Percentiles rank a stretch among this genome's conserved stretches.
phyloP scores from a whole-genome alignment of 1,140 invertebrate species.

The Drosophila gunungcola region DNA sequence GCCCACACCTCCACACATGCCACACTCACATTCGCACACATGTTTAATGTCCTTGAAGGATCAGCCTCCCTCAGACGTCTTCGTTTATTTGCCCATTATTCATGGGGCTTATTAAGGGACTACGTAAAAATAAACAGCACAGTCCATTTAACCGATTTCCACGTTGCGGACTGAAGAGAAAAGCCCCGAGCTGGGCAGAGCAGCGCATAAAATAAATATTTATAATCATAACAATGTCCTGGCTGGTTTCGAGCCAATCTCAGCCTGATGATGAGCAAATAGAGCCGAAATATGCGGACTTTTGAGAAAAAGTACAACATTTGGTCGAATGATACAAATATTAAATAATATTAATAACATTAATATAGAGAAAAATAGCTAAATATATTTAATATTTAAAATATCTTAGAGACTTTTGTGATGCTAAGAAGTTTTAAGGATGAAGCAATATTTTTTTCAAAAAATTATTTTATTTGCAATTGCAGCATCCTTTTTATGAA shows the following conservation, averaged over 20 bases:
- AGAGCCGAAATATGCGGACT: slow-evolving; percentile 2
- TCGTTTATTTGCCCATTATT: slow-evolving; percentile 64
- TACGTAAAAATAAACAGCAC: slow-evolving; percentile 69
- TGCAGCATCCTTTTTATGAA: background rate
- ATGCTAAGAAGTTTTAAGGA: too few species aligned
- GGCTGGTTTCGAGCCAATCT: slow-evolving; percentile 25
- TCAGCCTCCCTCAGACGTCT: slow-evolving; percentile 9
- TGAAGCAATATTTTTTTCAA: background rate
- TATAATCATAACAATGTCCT: slow-evolving; percentile 75
- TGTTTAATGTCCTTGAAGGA: slow-evolving; percentile 22
- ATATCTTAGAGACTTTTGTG: too few species aligned
- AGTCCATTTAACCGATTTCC: slow-evolving; percentile 81
- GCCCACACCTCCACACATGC: slow-evolving; percentile 16
- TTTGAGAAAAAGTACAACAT: background rate
- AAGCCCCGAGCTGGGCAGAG: slow-evolving; percentile 27
- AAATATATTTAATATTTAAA: too few species aligned
- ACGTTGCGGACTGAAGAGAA: slow-evolving; percentile 22
- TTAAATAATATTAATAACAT: background rate
- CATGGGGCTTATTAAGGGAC: slow-evolving; percentile 73
- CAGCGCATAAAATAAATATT: slow-evolving; percentile 75
- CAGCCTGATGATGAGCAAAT: slow-evolving; percentile 48
- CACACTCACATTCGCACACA: slow-evolving; percentile 29
- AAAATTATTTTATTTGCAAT: background rate
- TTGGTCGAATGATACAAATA: background rate
- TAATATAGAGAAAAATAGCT: too few species aligned